A percentile compares a stretch with the other conserved stretches of the same genome.
Conservation (phyloP, 2,113 vertebrate genomes). For the Maccullochella peelii region DNA sequence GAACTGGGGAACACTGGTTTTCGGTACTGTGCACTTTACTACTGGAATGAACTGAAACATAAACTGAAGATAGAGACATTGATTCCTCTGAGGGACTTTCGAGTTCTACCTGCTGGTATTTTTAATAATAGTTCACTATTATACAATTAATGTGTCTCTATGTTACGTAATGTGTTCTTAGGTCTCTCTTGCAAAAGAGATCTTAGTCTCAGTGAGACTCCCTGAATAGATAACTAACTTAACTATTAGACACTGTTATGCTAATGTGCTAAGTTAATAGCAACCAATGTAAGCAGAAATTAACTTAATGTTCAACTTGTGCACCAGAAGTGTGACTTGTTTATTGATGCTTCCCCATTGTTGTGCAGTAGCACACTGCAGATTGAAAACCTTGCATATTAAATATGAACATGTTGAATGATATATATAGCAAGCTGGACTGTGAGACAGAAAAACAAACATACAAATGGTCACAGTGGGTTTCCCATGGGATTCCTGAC, state of each 20-base stretch:
- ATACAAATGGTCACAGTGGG: slow-evolving; percentile 49
- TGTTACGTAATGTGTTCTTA: not conserved
- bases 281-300: not conserved
- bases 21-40: not conserved
- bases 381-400: not conserved
- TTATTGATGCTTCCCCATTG: not conserved
- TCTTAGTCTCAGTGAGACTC: not conserved
- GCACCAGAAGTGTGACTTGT: not conserved
- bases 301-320: not conserved
- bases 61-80: not conserved
- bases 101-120: too few species aligned
- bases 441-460: slow-evolving; percentile 51
- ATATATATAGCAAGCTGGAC: not conserved
- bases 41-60: not conserved
- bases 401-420: not conserved
- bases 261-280: not conserved
- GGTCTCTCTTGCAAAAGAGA: not conserved
- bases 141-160: too few species aligned
- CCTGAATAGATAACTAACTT: not conserved
- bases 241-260: not conserved
- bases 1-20: not conserved
- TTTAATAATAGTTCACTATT: too few species aligned
- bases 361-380: not conserved
- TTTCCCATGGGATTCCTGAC: slow-evolving; percentile 74
- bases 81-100: not conserved